These are phyloP conservation scores for Aporophyla nigra DNA, from an alignment of 2,888 invertebrate genomes.

Conservation along the genomic window DNA sequence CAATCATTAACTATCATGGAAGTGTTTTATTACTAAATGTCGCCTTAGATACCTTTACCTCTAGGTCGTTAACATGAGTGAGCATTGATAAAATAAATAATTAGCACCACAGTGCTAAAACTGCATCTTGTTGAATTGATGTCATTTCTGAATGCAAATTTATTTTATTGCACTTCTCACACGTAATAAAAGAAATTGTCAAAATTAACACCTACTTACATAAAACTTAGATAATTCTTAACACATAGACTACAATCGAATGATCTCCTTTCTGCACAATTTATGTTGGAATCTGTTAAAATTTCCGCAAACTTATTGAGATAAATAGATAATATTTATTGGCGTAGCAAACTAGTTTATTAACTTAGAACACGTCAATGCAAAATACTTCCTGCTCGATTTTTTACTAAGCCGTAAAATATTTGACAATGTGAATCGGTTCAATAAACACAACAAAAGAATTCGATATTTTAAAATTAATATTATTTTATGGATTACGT, in stretches of 20 bases:
- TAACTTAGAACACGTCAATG: constrained; percentile 1
- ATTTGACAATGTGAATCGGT: constrained; percentile 36
- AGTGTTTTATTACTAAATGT: background rate
- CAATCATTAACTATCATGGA: background rate
- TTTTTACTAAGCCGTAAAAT: constrained; percentile 25
- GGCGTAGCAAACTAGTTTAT: constrained; percentile 18
- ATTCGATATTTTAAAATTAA: background rate
- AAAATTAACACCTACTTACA: background rate
- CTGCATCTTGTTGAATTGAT: constrained; percentile 16
- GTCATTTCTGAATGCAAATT: constrained; percentile 4
- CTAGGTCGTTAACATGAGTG: background rate
- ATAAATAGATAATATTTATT: background rate
- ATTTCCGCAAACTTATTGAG: background rate
- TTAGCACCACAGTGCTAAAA: background rate
- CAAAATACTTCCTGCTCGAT: constrained; percentile 32
- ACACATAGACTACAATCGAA: background rate
- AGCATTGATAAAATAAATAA: background rate
- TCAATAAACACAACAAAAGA: background rate
- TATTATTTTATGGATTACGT: background rate
- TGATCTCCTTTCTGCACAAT: constrained; percentile 3
- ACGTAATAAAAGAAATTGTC: background rate
- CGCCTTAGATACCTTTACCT: background rate
- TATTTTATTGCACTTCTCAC: background rate
- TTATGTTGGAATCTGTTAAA: constrained; percentile 1
- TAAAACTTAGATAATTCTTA: constrained; percentile 15